Percentiles rank a stretch among this genome's conserved stretches.
Conservation (phyloP, 2,113 vertebrate genomes). For the Cinclus mexicanus region DNA sequence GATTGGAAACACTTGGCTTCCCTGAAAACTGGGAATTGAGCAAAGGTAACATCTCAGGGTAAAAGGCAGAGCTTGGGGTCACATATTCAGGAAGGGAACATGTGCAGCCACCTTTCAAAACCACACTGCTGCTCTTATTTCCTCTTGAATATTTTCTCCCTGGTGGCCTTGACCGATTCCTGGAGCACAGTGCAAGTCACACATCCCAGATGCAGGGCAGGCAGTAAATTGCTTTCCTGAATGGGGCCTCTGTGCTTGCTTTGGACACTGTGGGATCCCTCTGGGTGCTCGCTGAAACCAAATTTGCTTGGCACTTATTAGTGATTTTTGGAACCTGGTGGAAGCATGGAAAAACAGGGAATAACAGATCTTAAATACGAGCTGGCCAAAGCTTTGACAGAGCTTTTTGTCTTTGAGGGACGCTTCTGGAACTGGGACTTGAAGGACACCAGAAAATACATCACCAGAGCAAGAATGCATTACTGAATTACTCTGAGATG, state of each 20-base stretch:
- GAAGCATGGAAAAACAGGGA: not conserved
- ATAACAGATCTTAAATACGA: not conserved
- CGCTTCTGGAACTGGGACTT: not conserved
- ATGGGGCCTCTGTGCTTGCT: not conserved
- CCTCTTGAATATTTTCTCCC: not conserved
- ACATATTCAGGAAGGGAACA: not conserved
- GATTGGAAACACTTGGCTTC: not conserved
- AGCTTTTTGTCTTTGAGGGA: not conserved
- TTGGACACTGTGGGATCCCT: not conserved
- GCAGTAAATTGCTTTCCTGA: conserved; percentile 11
- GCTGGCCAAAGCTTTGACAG: not conserved
- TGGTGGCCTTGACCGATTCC: not conserved
- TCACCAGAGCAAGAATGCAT: not conserved
- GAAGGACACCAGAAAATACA: not conserved
- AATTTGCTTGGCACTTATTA: not conserved
- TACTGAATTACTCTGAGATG: not conserved
- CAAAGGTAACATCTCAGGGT: not conserved
- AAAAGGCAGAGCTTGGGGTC: not conserved
- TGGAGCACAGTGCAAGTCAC: not conserved
- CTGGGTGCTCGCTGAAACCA: not conserved
- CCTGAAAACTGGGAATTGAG: not conserved
- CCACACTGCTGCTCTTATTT: not conserved
- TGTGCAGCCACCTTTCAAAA: not conserved
- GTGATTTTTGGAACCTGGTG: not conserved
- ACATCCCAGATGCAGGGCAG: not conserved